These are phyloP conservation scores for Chelon auratus DNA, from an alignment of 2,797 vertebrate species.

Conservation along the genomic window DNA sequence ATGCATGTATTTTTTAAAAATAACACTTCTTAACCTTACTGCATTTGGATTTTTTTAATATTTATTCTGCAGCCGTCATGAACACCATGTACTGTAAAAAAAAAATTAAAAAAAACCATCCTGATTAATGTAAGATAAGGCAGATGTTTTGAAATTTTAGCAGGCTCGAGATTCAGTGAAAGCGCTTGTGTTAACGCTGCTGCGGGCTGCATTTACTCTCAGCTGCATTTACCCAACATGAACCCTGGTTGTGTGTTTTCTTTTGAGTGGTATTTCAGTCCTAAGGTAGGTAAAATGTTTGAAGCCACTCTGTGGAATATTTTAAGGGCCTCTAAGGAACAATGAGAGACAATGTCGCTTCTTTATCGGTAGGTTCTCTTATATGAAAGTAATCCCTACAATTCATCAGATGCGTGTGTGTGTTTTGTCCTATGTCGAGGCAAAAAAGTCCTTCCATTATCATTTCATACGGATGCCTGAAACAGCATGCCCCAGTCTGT, in stretches of 20 bases:
- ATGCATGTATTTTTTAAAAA: constrained; percentile 2
- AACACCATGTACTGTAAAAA: constrained; percentile 8
- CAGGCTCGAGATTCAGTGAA: not conserved
- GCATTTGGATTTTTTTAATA: not conserved
- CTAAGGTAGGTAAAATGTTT: constrained; percentile 20
- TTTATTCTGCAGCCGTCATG: not conserved
- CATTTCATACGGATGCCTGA: constrained; percentile 73
- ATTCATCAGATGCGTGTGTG: constrained; percentile 22
- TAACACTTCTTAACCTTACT: not conserved
- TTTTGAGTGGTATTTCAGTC: constrained; percentile 30
- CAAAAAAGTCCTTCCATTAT: constrained; percentile 62
- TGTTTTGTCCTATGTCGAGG: constrained; percentile 33
- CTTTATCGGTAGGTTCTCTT: not conserved
- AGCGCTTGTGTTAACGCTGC: not conserved
- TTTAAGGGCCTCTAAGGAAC: constrained; percentile 5
- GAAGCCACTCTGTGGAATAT: constrained; percentile 19
- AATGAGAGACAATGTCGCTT: constrained; percentile 17
- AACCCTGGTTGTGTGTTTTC: constrained; percentile 14
- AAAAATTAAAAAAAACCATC: not conserved
- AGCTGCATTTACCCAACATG: constrained; percentile 4
- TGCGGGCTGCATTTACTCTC: constrained; percentile 7
- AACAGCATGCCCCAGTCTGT: constrained; percentile 79
- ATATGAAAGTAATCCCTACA: constrained; percentile 22
- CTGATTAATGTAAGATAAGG: constrained; percentile 6
- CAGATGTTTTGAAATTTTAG: constrained; percentile 11